Conservation (phyloP, 2,888 invertebrate species). For the Lysandra bellargus region DNA sequence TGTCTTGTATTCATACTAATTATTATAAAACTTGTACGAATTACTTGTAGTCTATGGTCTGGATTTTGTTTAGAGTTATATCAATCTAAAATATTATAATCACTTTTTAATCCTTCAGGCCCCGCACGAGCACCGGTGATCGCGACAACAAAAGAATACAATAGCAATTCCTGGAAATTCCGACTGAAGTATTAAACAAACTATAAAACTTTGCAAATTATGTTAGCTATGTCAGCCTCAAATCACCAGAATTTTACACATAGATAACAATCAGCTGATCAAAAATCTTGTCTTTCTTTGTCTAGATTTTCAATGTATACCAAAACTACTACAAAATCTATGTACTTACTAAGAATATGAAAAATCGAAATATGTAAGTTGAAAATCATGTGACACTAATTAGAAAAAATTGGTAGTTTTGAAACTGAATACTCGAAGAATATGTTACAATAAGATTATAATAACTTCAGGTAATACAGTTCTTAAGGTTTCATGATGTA, state of each 20-base stretch:
- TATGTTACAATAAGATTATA: background rate
- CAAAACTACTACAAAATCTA: background rate
- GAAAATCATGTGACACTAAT: background rate
- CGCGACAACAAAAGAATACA: no score
- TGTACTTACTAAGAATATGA: background rate
- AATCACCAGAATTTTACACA: background rate
- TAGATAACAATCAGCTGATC: constrained; percentile 7
- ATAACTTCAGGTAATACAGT: background rate
- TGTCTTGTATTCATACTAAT: no score
- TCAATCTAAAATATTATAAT: no score
- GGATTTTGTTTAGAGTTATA: no score
- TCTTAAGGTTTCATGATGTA: background rate
- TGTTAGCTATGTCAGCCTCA: background rate
- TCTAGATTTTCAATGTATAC: background rate
- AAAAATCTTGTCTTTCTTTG: background rate
- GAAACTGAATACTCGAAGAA: background rate
- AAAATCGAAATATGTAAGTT: background rate
- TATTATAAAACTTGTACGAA: no score
- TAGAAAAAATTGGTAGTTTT: background rate
- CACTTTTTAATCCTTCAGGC: no score
- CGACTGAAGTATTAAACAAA: background rate
- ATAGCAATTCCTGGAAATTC: no score
- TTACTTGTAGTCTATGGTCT: no score
- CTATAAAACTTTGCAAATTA: background rate
- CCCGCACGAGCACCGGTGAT: no score